These are phyloP conservation scores for Esox masquinongy DNA, from an alignment of 2,797 vertebrate genomes.

Conservation along the genomic window DNA sequence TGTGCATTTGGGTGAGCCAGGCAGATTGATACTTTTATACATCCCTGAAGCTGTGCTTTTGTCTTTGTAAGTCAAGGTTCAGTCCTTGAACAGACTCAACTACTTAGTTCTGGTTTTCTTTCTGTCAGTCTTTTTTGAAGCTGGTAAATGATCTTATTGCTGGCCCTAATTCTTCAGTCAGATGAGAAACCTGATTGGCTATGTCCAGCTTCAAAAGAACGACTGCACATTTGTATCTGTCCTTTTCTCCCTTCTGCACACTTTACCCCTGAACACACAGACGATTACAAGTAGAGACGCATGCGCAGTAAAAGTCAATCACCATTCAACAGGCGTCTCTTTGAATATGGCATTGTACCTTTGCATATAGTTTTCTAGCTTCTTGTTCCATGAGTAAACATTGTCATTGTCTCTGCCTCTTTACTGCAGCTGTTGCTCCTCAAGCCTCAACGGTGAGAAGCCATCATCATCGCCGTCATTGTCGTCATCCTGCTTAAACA, in stretches of 20 bases:
- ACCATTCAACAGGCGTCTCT: slow-evolving; percentile 20
- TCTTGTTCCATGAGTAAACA: slow-evolving; percentile 70
- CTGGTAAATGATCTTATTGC: slow-evolving; percentile 38
- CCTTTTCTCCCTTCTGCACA: slow-evolving; percentile 9
- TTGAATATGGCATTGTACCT: slow-evolving; percentile 64
- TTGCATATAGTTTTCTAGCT: slow-evolving; percentile 61
- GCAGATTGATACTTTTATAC: slow-evolving; percentile 72
- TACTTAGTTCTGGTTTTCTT: slow-evolving; percentile 42
- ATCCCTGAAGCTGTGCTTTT: slow-evolving; percentile 73
- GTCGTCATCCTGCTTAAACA: slow-evolving; percentile 61
- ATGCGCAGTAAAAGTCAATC: slow-evolving; percentile 9
- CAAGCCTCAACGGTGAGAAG: slow-evolving; percentile 52
- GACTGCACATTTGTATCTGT: neutral
- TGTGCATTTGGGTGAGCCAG: slow-evolving; percentile 55
- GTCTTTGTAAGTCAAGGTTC: slow-evolving; percentile 87
- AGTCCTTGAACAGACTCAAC: slow-evolving; percentile 55
- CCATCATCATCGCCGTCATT: slow-evolving; percentile 60
- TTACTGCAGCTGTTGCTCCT: slow-evolving; percentile 73
- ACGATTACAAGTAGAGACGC: neutral
- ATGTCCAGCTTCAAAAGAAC: slow-evolving; percentile 27
- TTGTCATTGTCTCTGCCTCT: slow-evolving; percentile 57
- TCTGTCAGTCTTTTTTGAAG: slow-evolving; percentile 25
- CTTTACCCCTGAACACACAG: neutral
- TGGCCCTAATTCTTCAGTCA: slow-evolving; percentile 41
- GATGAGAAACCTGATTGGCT: slow-evolving; percentile 25